Evolutionary conservation across 2,888 invertebrate genomes (phyloP), one percentile per base, ranked within the genome.

Genomic region (Andricus quercusramuli): DNA sequence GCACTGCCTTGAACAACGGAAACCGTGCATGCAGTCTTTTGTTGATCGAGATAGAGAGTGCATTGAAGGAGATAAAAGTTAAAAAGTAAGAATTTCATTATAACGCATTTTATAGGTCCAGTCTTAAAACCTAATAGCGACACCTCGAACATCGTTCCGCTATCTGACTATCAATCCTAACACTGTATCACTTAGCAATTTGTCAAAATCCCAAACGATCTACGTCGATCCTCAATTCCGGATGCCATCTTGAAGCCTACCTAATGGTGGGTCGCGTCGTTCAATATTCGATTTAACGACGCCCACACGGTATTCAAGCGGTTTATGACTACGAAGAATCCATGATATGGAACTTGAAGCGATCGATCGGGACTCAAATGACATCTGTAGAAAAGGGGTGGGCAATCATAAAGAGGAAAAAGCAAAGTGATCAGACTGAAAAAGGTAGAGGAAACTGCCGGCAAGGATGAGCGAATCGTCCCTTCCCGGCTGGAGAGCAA

Each of bases 401-500:
- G 11, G 20, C 56, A 56, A 56, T 37, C 32, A 47, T 47, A 29
- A 47, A 51, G 47, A 70, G 29, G 70, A n/a, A 67, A 67, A 67
- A 67, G 37, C 47, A 47, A 47, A 47, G 5, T 13, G 66, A 32
- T 37, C 66, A n/a, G 9, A 13, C 64, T 25, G 37, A 37, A 66
- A 37, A 37, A 32, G 64, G 29, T 29, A 64, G 51, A 29, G 17
- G 11, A 70, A 51, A 70, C 70, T 70, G 20, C 25, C 51, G 70
- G 51, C n/a, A 70, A 70, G 56, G 56, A 51, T 29, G 32, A 74
- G 74, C 74, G 56, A 74, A 74, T 74, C 51, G 51, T n/a, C 78
- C 83, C 78, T 83, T 84, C 86, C 84, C 86, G 80, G 81, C 85
- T 85, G 84, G 85, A 86, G 86, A 64, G 86, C 88, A 89, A 89